phyloP scores from a whole-genome alignment of 1,140 invertebrate species.

The Dendrolimus kikuchii region DNA sequence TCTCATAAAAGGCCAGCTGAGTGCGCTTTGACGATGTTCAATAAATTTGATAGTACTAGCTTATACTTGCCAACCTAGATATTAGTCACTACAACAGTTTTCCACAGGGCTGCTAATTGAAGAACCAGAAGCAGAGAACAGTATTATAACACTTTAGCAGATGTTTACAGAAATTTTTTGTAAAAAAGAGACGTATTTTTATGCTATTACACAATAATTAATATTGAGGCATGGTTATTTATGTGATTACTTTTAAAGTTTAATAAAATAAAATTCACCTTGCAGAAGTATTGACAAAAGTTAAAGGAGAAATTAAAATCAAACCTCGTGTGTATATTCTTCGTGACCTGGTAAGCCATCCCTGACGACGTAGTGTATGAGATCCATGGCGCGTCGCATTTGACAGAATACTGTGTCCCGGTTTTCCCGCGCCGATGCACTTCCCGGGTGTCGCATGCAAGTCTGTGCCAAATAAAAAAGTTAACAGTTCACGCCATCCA shows the following conservation, averaged over 20 bases:
- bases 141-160: no score
- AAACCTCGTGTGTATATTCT: constrained; percentile 59
- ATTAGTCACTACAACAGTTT: no score
- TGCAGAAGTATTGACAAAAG: not conserved
- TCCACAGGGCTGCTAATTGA: no score
- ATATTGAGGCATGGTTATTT: not conserved
- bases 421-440: constrained; percentile 92
- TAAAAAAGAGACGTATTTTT: no score
- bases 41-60: no score
- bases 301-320: constrained; percentile 10
- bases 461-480: constrained; percentile 69
- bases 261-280: not conserved
- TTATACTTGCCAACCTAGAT: no score
- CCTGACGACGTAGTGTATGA: constrained; percentile 97
- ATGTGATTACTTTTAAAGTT: not conserved
- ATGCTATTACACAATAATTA: no score
- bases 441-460: constrained; percentile 95
- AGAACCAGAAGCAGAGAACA: no score
- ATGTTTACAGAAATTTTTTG: no score
- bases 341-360: constrained; percentile 79
- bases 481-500: not conserved
- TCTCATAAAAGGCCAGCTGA: no score
- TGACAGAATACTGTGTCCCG: constrained; percentile 97
- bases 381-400: constrained; percentile 96
- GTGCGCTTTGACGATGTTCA: no score